Evolutionary conservation across 2,888 invertebrate genomes (phyloP).

Genomic region (Noctua janthina): DNA sequence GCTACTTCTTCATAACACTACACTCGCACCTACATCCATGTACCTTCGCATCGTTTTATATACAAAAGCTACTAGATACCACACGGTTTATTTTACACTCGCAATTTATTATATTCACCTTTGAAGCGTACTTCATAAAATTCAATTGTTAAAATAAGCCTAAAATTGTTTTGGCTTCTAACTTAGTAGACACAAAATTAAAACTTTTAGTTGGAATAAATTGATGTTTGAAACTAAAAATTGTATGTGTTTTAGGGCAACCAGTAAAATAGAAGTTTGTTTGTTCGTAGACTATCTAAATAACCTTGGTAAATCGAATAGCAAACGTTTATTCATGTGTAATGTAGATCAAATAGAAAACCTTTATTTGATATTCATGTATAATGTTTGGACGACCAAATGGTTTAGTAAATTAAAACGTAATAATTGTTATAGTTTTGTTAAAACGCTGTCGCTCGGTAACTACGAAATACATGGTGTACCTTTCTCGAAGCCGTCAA

Average conservation of each 20-base stretch:
- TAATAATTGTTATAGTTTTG: too few species aligned
- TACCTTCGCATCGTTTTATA: too few species aligned
- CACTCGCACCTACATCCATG: too few species aligned
- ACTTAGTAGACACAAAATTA: neutral
- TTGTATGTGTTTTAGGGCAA: neutral
- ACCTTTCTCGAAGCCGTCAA: too few species aligned
- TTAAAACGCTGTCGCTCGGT: neutral
- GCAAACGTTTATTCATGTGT: neutral
- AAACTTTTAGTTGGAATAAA: slow-evolving; percentile 3
- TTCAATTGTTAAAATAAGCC: neutral
- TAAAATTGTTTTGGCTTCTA: slow-evolving; percentile 5
- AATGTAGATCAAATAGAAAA: neutral
- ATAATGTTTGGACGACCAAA: neutral
- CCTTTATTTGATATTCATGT: neutral
- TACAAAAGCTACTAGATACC: too few species aligned
- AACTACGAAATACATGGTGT: neutral
- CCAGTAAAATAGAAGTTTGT: slow-evolving; percentile 1
- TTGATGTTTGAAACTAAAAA: slow-evolving; percentile 13
- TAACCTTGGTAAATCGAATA: neutral
- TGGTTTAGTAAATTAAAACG: neutral
- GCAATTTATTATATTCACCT: neutral
- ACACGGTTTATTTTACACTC: too few species aligned
- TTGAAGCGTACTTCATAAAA: neutral
- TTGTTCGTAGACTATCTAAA: slow-evolving; percentile 1
- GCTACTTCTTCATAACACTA: neutral